Evolutionary conservation across 1,140 invertebrate species (phyloP).

Genomic region (Daktulosphaira vitifoliae): DNA sequence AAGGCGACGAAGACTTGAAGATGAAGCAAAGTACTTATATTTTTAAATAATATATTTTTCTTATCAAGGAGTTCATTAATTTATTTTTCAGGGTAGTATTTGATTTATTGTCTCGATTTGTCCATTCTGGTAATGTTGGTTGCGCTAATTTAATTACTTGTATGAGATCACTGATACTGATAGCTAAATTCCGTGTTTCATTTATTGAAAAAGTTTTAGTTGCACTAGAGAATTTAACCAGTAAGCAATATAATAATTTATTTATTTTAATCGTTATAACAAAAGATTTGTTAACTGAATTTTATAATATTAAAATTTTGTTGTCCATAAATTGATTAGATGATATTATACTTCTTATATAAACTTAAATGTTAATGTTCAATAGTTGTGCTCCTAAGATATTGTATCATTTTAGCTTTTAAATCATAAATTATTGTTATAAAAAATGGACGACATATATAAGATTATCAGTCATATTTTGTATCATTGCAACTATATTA

Average conservation of each 20-base stretch:
- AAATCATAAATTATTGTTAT: too few relatives aligned
- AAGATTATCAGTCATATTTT: too few relatives aligned
- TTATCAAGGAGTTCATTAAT: not conserved
- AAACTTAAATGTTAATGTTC: too few relatives aligned
- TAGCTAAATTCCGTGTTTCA: constrained; percentile 80
- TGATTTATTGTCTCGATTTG: constrained; percentile 80
- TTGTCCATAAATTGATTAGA: too few relatives aligned
- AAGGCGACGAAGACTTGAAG: constrained; percentile 78
- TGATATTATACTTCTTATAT: too few relatives aligned
- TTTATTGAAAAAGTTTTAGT: constrained; percentile 77
- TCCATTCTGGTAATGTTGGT: constrained; percentile 86
- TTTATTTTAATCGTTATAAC: too few relatives aligned
- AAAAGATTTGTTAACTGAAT: too few relatives aligned
- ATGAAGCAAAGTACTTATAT: constrained; percentile 68
- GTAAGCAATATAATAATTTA: constrained; percentile 43
- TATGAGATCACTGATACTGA: constrained; percentile 81
- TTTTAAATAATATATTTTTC: not conserved
- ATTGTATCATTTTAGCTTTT: too few relatives aligned
- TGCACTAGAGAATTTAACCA: constrained; percentile 55
- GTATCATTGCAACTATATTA: too few relatives aligned
- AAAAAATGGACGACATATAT: too few relatives aligned
- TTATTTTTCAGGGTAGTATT: constrained; percentile 65
- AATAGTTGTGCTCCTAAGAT: too few relatives aligned
- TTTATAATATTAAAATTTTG: too few relatives aligned
- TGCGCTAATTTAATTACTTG: constrained; percentile 95